A percentile compares a stretch with the other conserved stretches of the same genome.
phyloP scores from a whole-genome alignment of 1,140 invertebrate species.

The Brachystomella parvula region DNA sequence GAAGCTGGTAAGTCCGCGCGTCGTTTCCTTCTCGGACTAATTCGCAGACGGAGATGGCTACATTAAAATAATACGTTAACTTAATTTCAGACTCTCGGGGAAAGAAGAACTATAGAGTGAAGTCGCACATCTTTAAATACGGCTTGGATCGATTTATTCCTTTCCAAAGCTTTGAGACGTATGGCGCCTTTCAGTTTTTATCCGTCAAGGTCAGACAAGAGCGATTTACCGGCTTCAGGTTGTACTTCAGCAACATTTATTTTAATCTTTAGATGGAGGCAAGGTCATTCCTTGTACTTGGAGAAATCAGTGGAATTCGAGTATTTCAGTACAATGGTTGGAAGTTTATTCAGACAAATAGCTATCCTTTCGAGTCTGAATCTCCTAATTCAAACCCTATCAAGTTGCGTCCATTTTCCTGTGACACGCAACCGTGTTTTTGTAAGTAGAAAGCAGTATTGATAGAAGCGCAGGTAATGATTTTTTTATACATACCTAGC shows the following conservation, averaged over 20 bases:
- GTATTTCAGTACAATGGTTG: slow-evolving; percentile 47
- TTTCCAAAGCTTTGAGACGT: slow-evolving; percentile 43
- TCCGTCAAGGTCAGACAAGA: slow-evolving; percentile 27
- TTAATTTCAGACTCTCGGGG: slow-evolving; percentile 28
- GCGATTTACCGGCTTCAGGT: background rate
- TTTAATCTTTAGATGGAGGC: slow-evolving; percentile 18
- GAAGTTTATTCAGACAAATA: slow-evolving; percentile 40
- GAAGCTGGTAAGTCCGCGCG: slow-evolving; percentile 27
- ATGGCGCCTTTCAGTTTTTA: slow-evolving; percentile 36
- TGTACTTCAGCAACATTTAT: background rate
- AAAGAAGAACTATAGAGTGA: slow-evolving; percentile 20
- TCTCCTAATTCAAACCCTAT: slow-evolving; percentile 4
- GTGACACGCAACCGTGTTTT: slow-evolving; percentile 18
- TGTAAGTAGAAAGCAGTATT: slow-evolving; percentile 16
- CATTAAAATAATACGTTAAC: slow-evolving; percentile 21
- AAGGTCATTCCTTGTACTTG: slow-evolving; percentile 37
- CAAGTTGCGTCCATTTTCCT: slow-evolving; percentile 12
- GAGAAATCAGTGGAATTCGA: slow-evolving; percentile 24
- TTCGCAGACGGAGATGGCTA: background rate
- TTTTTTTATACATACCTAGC: slow-evolving; percentile 6
- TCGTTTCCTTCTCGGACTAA: no score
- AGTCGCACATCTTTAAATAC: slow-evolving; percentile 44
- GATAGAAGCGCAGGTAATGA: background rate
- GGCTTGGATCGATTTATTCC: slow-evolving; percentile 42
- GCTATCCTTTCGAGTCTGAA: background rate